Conservation (phyloP, 2,888 invertebrate species). For the Sinotaia quadrata region DNA sequence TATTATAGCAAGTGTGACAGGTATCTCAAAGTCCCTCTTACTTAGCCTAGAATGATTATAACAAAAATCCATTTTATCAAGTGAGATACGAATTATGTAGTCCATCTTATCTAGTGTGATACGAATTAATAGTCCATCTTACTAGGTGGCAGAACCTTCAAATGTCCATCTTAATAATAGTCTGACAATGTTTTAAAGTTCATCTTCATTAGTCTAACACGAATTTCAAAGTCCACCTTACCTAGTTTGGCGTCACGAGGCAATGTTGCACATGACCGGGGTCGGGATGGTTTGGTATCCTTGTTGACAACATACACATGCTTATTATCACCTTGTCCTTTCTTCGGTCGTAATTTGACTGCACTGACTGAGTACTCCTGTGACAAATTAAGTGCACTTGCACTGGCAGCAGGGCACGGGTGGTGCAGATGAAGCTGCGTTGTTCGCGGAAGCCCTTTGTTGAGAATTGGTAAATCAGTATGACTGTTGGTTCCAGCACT, state of each 20-base stretch:
- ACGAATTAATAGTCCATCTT: too few relatives aligned
- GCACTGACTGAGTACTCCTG: constrained; percentile 22
- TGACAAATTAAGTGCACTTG: constrained; percentile 22
- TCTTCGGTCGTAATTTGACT: constrained; percentile 35
- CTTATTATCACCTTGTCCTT: constrained; percentile 31
- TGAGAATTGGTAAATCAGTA: too few relatives aligned
- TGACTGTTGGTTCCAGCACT: background rate
- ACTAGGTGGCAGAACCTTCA: too few relatives aligned
- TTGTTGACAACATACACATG: constrained; percentile 39
- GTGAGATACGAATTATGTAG: too few relatives aligned
- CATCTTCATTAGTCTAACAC: background rate
- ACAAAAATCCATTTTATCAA: too few relatives aligned
- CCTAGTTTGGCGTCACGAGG: constrained; percentile 47
- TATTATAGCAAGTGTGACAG: too few relatives aligned
- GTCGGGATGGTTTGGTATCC: constrained; percentile 34
- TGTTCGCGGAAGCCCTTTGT: background rate
- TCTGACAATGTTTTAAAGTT: too few relatives aligned
- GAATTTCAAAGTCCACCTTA: constrained; percentile 27
- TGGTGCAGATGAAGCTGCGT: background rate
- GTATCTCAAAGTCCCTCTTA: too few relatives aligned
- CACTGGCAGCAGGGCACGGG: constrained; percentile 2
- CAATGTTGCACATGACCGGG: constrained; percentile 44
- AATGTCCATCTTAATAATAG: too few relatives aligned
- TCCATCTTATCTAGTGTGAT: too few relatives aligned
- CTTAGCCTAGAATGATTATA: too few relatives aligned